Evolutionary conservation across 2,113 vertebrate species (phyloP), one percentile per base, ranked within the genome.

Genomic region (Rhabdomys dilectus): DNA sequence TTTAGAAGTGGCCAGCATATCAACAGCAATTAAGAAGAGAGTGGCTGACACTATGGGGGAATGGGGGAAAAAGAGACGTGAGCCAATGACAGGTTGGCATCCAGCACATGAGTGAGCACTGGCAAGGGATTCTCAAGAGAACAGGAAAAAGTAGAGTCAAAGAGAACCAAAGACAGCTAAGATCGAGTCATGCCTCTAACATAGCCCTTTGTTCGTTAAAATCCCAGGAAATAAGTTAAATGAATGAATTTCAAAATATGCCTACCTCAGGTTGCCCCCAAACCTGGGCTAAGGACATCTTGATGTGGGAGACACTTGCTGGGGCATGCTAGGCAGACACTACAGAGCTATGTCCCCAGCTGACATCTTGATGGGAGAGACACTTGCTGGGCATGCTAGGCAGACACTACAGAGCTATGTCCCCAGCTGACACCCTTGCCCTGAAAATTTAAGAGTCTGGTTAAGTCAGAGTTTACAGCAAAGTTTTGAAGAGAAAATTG

Each of bases 401-500:
- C 72, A 62, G 42, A 17, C 39, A 58, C 70, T 39, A 58, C 39
- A 77, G 56, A 76, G 88, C 72, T 62, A 48, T 15, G 17, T 36
- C 42, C 31, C 39, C 56, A 64, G 88, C 58, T 92, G 75, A 51
- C 4, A 91, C 58, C 58, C 36, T 56, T n/a, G 51, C 34, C 51
- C 68, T 88, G 86, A 72, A 72, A 56, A 53, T 36, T 36, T 53
- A 53, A 16, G 29, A 78, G 36, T 29, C n/a, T 81, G 77, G 73
- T 5, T 31, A 31, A 95, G 77, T 77, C 88, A 94, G 60, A 91
- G 5, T 19, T 60, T 93, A 91, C 21, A 84, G 87, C 60, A 87
- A 85, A 87, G 87, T 81, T 39, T 91, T 96, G 92, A 81, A 91
- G 51, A 95, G 58, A 95, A 91, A 88, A 64, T 66, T 70, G 34